phyloP scores from a whole-genome alignment of 1,140 invertebrate genomes.

The Aricia agestis region DNA sequence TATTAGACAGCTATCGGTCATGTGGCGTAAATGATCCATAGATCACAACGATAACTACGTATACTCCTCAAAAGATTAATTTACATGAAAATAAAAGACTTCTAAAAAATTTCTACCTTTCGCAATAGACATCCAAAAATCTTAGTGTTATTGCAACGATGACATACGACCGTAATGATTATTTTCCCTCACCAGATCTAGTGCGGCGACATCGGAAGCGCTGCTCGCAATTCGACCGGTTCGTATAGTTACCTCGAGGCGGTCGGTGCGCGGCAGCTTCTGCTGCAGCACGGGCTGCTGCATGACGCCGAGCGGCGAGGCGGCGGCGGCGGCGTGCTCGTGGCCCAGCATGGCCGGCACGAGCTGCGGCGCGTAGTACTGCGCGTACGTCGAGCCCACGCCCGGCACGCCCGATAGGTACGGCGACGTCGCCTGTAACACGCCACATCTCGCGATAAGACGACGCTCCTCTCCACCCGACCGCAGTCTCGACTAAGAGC shows the following conservation, averaged over 20 bases:
- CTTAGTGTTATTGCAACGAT: background rate
- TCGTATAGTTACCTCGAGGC: slow-evolving; percentile 89
- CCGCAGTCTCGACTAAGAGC: no score
- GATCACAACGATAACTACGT: no score
- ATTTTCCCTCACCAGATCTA: slow-evolving; percentile 44
- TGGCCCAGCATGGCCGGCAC: slow-evolving; percentile 89
- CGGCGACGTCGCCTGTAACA: slow-evolving; percentile 87
- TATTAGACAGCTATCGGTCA: no score
- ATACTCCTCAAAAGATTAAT: no score
- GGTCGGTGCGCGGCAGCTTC: slow-evolving; percentile 95
- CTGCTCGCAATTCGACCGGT: slow-evolving; percentile 35
- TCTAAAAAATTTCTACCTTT: no score
- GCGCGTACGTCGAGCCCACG: slow-evolving; percentile 89
- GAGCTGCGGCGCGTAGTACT: slow-evolving; percentile 90
- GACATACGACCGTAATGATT: slow-evolving; percentile 8
- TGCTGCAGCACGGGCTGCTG: slow-evolving; percentile 91
- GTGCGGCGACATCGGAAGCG: slow-evolving; percentile 55
- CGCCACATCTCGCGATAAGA: slow-evolving; percentile 35
- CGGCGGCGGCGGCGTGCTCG: slow-evolving; percentile 87
- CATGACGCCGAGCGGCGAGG: slow-evolving; percentile 80
- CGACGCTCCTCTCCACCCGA: background rate
- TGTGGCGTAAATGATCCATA: no score
- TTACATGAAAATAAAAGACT: no score
- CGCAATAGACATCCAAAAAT: no score
- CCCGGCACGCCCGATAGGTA: slow-evolving; percentile 92